Evolutionary conservation across 1,140 invertebrate species (phyloP), one percentile per base, ranked within the genome.

Genomic region (Halictus rubicundus): DNA sequence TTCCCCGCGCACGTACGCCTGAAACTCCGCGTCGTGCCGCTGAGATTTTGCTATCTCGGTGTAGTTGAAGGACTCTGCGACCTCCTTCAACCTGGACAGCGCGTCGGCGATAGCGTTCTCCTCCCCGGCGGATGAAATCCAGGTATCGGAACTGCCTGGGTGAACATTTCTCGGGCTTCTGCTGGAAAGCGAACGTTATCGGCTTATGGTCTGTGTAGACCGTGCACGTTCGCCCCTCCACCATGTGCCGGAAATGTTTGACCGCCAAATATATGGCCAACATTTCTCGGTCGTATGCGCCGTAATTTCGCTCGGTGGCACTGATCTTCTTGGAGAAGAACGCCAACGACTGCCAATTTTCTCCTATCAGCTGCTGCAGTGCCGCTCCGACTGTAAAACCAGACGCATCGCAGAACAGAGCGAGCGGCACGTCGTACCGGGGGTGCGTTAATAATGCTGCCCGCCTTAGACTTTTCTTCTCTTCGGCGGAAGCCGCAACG

Each of bases 201-300:
- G 68, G 68, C 10, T 69, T 69, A 23, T 69, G 68, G 19, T 69
- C 68, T 3, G 68, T 69, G 21, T 57, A 69, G 0, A 69, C 5
- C 1, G 68, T 57, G 25, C 59, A 69, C 4, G 27, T 21, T 6
- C 32, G 25, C 7, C 68, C 68, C 7, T 69, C 52, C 10, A 57
- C 5, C 10, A 23, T 25, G 7, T 61, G 69, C 3, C 57, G 57
- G 16, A 71, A 71, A 12, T 61, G 57, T 39, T 71, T 71, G 0
- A 60, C n/a, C 0, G 57, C 25, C 2, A n/a, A 1, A 39, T 71
- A 71, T 2, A 71, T 6, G 1, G 57, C 69, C 23, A 71, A 61
- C 19, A 42, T 42, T 5, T 42, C 39, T 10, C 39, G 39, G 39
- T 42, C 39, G 39, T 42, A 42, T 10, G 39, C 39, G 39, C 39